A percentile compares a stretch with the other conserved stretches of the same genome.
These are phyloP conservation scores for Timema cristinae DNA, from an alignment of 2,888 invertebrate genomes.

Conservation along the genomic window DNA sequence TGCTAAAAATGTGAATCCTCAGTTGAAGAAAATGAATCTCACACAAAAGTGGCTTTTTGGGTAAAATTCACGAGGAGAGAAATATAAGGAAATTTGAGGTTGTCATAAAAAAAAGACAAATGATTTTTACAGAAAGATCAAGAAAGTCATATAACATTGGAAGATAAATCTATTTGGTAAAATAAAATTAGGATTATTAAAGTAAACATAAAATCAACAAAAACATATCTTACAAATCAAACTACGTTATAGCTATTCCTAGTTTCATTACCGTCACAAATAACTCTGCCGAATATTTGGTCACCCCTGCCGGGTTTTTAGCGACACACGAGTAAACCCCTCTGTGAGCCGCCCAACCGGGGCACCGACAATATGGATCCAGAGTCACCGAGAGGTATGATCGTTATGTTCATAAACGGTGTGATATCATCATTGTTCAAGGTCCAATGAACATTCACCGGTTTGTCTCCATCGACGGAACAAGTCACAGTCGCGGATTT, in stretches of 20 bases:
- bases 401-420: slow-evolving; percentile 20
- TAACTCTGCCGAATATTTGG: slow-evolving; percentile 49
- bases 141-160: not conserved
- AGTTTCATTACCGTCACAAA: slow-evolving; percentile 50
- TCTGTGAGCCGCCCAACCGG: slow-evolving; percentile 52
- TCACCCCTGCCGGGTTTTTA: slow-evolving; percentile 51
- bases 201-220: no score
- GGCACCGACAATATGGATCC: slow-evolving; percentile 57
- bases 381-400: slow-evolving; percentile 49
- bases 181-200: not conserved
- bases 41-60: no score
- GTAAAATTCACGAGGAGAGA: no score
- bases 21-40: no score
- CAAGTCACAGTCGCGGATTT: slow-evolving; percentile 53
- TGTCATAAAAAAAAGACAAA: not conserved
- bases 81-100: no score
- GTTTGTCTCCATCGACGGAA: slow-evolving; percentile 64
- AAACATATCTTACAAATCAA: no score
- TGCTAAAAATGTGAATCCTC: no score
- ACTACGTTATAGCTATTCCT: no score
- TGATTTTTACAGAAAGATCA: not conserved
- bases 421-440: slow-evolving; percentile 53
- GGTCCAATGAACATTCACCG: slow-evolving; percentile 68
- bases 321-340: slow-evolving; percentile 58
- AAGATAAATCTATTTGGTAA: not conserved